Percentiles rank a stretch among this genome's conserved stretches.
These are phyloP conservation scores for Trichonephila clavipes DNA, from an alignment of 1,140 invertebrate genomes.

Conservation along the genomic window DNA sequence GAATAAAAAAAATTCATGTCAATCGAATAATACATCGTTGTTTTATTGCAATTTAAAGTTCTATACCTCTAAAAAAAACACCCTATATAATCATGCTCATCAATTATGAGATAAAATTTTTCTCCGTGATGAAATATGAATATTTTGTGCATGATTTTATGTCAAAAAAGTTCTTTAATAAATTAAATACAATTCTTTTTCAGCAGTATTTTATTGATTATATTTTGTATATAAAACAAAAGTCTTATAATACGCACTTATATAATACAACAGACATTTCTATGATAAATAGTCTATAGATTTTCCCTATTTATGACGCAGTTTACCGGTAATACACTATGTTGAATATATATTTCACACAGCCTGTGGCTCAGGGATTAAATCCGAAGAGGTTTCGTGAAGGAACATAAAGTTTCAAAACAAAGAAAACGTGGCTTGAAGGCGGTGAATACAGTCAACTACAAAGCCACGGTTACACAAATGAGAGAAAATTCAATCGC, in stretches of 20 bases:
- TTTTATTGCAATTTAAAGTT: no score
- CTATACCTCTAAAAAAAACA: no score
- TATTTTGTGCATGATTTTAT: no score
- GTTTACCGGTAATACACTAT: constrained; percentile 49
- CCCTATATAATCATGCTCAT: no score
- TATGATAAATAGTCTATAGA: constrained; percentile 67
- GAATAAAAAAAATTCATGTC: no score
- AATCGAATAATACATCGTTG: no score
- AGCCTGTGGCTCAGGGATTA: constrained; percentile 43
- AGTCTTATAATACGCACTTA: constrained; percentile 59
- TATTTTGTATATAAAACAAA: constrained; percentile 66
- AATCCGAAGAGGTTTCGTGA: neutral
- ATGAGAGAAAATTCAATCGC: constrained; percentile 16
- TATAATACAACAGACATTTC: constrained; percentile 50
- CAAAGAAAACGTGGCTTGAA: neutral
- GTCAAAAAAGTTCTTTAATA: neutral
- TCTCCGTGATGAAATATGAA: no score
- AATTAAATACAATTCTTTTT: neutral
- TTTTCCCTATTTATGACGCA: constrained; percentile 33
- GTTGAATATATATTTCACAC: constrained; percentile 25
- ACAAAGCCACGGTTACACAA: constrained; percentile 18
- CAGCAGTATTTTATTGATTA: constrained; percentile 53
- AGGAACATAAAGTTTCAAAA: constrained; percentile 47
- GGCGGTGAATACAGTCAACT: neutral
- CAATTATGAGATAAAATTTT: no score